Base-by-base conservation (phyloP, 2,888 invertebrate species). In the Cheilosia vulpina region DNA sequence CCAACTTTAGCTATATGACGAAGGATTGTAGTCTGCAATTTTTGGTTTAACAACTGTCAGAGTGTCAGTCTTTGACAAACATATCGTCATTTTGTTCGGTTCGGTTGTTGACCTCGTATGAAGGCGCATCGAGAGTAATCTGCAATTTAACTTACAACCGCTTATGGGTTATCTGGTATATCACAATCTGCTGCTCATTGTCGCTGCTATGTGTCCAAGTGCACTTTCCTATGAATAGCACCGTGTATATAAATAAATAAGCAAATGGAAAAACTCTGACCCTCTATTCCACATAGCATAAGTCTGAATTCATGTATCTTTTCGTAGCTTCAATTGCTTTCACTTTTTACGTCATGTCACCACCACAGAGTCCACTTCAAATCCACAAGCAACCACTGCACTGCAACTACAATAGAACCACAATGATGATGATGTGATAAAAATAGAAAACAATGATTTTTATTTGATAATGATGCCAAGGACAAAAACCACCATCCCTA, bases 371-470 rank as follows among this genome's bases (percentile, higher is more conserved):
- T 62, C 77, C 69, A 62, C 69, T 77, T 77, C 34, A 69, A 53
- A 69, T 53, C 31, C 65, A 63, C 71, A 65, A 71, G 21, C 55
- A 41, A 58, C 47, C 50, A 65, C 57, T 55, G 75, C 57, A 75
- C 47, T 65, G 65, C 3, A 47, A 65, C 55, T 55, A 65, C 65
- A 65, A 75, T 57, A 55, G 47, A 57, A 55, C 73, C 73, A 63
- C 73, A 73, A 73, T 55, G 55, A 75, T 65, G 65, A 57, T 58
- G 65, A 73, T 75, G 75, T 43, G 58, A 60, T 72, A 72, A 60
- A 82, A 82, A 82, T 72, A 84, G 79, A 84, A 84, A 84, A 84
- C 83, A 84, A 79, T 84, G 79, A 75, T 79, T 79, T 79, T 75
- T 79, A 66, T 83, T 83, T 84, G 73, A 73, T 69, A 84, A 84